These are phyloP conservation scores for Petrosia ficiformis DNA, from an alignment of 37 sponge, comb jelly and placozoan species.

Conservation along the genomic window DNA sequence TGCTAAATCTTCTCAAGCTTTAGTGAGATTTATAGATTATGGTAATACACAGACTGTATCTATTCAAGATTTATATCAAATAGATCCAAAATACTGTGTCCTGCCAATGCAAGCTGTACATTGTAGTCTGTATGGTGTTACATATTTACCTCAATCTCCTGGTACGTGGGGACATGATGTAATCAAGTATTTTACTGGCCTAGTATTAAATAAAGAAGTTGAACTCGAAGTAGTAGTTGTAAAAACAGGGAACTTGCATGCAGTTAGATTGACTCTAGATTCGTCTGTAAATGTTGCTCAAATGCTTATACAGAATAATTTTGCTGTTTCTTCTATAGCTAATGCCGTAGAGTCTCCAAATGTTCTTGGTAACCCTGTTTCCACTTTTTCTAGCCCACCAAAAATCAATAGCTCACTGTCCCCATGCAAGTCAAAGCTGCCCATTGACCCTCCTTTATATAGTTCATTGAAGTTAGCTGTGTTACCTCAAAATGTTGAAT, in stretches of 20 bases:
- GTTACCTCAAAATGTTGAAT: no score
- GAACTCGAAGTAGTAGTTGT: neutral
- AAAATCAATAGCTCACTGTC: no score
- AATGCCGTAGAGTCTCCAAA: no score
- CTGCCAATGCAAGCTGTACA: slow-evolving; percentile 34
- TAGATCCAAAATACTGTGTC: neutral
- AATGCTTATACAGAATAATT: no score
- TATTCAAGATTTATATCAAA: neutral
- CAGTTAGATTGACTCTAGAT: no score
- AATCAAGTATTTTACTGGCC: slow-evolving; percentile 5
- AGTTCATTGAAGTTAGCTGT: no score
- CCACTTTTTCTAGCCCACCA: no score
- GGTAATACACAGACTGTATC: slow-evolving; percentile 34
- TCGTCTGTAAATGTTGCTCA: no score
- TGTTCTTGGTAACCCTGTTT: no score
- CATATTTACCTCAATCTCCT: slow-evolving; percentile 15
- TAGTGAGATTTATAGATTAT: slow-evolving; percentile 45
- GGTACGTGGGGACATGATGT: slow-evolving; percentile 4
- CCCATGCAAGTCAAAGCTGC: no score
- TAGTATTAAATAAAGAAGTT: neutral
- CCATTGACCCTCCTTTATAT: no score
- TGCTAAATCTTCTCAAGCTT: neutral
- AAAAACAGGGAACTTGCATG: neutral
- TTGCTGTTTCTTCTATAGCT: no score
- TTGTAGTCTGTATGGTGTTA: slow-evolving; percentile 35